phyloP scores from a whole-genome alignment of 1,140 invertebrate genomes.

The Limonius californicus region DNA sequence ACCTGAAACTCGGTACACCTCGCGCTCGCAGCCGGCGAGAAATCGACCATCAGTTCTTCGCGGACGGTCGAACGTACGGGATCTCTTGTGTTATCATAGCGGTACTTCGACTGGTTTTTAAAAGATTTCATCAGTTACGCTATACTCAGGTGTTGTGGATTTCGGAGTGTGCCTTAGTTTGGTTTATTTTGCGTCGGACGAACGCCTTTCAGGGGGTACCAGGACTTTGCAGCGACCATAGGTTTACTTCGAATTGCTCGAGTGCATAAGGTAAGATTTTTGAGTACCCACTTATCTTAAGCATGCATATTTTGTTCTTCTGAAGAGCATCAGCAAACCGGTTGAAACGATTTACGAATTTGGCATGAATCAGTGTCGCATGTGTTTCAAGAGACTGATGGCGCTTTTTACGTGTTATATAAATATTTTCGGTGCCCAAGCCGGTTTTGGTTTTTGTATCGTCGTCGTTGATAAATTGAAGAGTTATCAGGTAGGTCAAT shows the following conservation, averaged over 20 bases:
- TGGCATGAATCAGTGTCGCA: not conserved
- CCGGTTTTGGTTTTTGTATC: not conserved
- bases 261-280: not conserved
- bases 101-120: conserved; percentile 16
- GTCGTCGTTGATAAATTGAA: not conserved
- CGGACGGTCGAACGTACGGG: conserved; percentile 18
- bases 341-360: conserved; percentile 1
- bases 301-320: not conserved
- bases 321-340: not conserved
- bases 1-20: not conserved
- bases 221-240: too few relatives aligned
- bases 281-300: not conserved
- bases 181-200: not conserved
- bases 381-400: not conserved
- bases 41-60: conserved; percentile 23
- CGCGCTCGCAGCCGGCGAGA: conserved; percentile 5
- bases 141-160: not conserved
- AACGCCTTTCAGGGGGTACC: not conserved
- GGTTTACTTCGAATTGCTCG: too few relatives aligned
- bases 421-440: not conserved
- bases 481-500: not conserved
- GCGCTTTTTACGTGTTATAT: not conserved
- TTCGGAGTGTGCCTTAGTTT: not conserved
- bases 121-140: conserved; percentile 9
- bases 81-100: conserved; percentile 19